These are phyloP conservation scores for Ochropleura leucogaster DNA, from an alignment of 2,888 invertebrate species.

Conservation along the genomic window DNA sequence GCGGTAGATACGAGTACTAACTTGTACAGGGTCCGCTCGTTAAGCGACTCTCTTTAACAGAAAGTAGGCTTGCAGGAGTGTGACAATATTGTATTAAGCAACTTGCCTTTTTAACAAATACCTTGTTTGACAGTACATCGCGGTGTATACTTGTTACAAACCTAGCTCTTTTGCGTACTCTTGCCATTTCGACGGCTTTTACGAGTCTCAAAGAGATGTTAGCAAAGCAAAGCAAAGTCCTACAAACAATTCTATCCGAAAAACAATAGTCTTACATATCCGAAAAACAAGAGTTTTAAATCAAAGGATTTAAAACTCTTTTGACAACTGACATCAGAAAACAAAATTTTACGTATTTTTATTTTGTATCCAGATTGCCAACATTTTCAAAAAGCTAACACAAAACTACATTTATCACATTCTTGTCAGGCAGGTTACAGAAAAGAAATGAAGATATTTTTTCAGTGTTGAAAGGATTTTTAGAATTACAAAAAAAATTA, in stretches of 20 bases:
- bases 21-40: neutral
- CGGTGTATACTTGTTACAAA: neutral
- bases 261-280: too few species aligned
- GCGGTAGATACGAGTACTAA: neutral
- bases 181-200: too few species aligned
- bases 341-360: neutral
- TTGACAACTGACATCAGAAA: neutral
- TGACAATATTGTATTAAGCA: neutral
- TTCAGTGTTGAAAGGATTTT: neutral
- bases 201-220: too few species aligned
- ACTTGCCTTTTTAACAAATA: neutral
- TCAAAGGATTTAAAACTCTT: neutral
- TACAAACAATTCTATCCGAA: too few species aligned
- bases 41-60: too few species aligned
- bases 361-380: neutral
- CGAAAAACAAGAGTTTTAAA: too few species aligned
- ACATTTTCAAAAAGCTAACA: neutral
- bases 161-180: neutral
- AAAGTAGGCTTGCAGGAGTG: neutral
- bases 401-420: neutral
- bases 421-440: neutral
- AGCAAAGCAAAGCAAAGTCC: too few species aligned
- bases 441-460: accelerated
- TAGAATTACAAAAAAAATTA: neutral
- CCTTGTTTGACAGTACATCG: neutral